Base-by-base conservation (phyloP, 2,888 invertebrate genomes). In the Eristalis tenax region DNA sequence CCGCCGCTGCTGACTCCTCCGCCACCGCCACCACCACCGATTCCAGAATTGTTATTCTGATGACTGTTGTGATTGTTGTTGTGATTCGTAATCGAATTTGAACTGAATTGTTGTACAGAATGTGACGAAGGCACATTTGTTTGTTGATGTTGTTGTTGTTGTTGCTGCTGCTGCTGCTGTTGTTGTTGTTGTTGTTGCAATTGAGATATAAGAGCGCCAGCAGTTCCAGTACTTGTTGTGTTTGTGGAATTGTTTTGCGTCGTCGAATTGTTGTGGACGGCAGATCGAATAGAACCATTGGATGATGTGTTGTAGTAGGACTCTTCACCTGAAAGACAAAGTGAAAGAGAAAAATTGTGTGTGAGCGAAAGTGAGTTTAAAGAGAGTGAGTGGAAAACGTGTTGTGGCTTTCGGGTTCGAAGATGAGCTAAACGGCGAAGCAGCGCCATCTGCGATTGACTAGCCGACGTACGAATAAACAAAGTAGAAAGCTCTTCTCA, bases 231-330 rank as follows among this genome's bases (percentile, higher is more conserved):
- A 78, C 90, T 91, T 80, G 90, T 91, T 89, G 91, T 90, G 88
- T 90, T 91, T 89, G 91, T 91, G 91, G 91, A 91, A 91, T 91
- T 91, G 63, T 85, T 89, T 80, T 76, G 75, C 84, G 90, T 91
- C 89, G 91, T 92, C 91, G 91, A 92, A 92, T 91, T 93, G 89
- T 91, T 93, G 89, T 92, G 93, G 91, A 92, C 92, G 91, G 92
- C 91, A 89, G 92, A 91, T 86, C 90, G 90, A 83, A 92, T 89
- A 64, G 91, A 91, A 90, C 92, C 92, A 89, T 92, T 92, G 88
- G 91, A 89, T 79, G 89, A 90, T 89, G 90, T 90, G 84, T 91
- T 92, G 89, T 92, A 92, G 89, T 92, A 92, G 88, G 91, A 91
- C 88, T 93, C 93, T 89, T 93, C 93, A 90, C 91, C 93, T 93